Evolutionary conservation across 1,140 invertebrate genomes (phyloP).

Genomic region (Diplogasteroides magnus): DNA sequence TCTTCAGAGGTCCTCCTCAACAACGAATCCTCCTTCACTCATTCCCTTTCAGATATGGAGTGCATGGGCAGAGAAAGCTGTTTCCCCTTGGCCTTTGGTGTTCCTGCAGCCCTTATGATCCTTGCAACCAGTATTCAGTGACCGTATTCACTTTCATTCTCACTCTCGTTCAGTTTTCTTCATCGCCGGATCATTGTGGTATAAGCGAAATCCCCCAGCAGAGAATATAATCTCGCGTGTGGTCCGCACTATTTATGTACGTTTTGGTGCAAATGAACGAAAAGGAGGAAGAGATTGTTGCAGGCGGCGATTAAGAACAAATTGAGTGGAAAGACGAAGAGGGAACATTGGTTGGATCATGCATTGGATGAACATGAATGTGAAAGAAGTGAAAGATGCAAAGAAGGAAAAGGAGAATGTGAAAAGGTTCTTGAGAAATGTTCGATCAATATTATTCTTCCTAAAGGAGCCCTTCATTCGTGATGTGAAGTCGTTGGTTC

Average conservation of each 20-base stretch:
- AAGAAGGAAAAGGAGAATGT: not conserved
- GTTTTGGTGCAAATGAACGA: not conserved
- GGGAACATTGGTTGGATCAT: constrained; percentile 22
- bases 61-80: constrained; percentile 48
- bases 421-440: constrained; percentile 54
- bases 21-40: not conserved
- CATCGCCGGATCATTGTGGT: constrained; percentile 19
- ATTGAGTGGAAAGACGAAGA: constrained; percentile 6
- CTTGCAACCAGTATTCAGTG: constrained; percentile 41
- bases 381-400: constrained; percentile 10
- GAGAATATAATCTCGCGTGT: constrained; percentile 15
- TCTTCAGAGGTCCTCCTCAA: constrained; percentile 40
- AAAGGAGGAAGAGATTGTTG: constrained; percentile 1
- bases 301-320: constrained; percentile 9
- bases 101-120: constrained; percentile 52
- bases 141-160: constrained; percentile 11
- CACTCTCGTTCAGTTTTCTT: constrained; percentile 15
- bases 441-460: constrained; percentile 60
- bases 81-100: constrained; percentile 43
- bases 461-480: constrained; percentile 58
- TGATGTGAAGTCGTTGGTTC: constrained; percentile 55
- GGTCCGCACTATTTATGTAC: constrained; percentile 8
- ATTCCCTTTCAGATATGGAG: constrained; percentile 17
- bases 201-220: constrained; percentile 28
- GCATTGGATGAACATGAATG: constrained; percentile 15